Evolutionary conservation across 2,888 invertebrate species (phyloP), one percentile per base, ranked within the genome.

Genomic region (Stenichneumon culpator): DNA sequence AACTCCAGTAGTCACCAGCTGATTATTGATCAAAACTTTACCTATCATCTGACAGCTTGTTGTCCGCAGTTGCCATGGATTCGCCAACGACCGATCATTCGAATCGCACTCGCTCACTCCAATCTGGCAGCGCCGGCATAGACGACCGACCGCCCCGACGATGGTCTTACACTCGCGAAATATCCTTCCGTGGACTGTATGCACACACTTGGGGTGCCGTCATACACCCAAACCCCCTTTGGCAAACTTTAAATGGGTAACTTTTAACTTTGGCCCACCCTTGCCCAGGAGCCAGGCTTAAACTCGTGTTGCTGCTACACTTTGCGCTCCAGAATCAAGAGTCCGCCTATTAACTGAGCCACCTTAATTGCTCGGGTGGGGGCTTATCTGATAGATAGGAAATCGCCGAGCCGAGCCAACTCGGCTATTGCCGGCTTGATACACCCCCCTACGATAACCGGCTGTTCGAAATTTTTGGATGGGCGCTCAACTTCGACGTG

Each of bases 1-100:
- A 88, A 88, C 85, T 87, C 86, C 79, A 69, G 88, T 90, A 92
- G 93, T 93, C 92, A 93, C 92, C 90, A 87, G 87, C 88, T 91
- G 90, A 63, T 94, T 94, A 94, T 94, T 94, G 94, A 94, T 94
- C 93, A 93, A 94, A 93, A 93, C 89, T 93, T 92, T 93, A 86
- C 92, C 93, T 92, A 93, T 94, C 93, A 93, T 94, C 93, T 92
- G 93, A 93, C 93, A 93, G 92, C 92, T 94, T 94, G 94, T 94
- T 94, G 93, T 93, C 93, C 90, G 90, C 82, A 92, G 94, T 94
- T 93, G 90, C 94, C 93, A 94, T 94, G 93, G 93, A 87, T 89
- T 90, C 89, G 83, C 85, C 88, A 90, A 87, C 83, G 73, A 89
- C 90, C 93, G 91, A 93, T 93, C 93, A 93, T 92, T 93, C 91